Evolutionary conservation across 2,113 vertebrate genomes (phyloP).

Genomic region (Oryzias celebensis): DNA sequence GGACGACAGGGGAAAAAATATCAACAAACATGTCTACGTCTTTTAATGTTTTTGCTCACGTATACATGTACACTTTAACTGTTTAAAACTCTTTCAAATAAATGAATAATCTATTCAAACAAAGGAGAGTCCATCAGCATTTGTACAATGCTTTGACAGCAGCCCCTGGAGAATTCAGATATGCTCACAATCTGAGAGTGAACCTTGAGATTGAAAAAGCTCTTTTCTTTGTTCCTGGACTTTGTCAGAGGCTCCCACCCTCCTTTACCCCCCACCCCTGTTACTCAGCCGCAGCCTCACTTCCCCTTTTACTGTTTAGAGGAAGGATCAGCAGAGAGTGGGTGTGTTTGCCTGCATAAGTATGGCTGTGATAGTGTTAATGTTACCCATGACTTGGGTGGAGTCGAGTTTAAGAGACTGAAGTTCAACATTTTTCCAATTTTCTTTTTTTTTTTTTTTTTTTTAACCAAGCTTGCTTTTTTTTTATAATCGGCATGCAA

Average conservation of each 20-base stretch:
- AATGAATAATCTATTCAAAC: neutral
- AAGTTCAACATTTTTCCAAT: constrained; percentile 27
- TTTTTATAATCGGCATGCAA: neutral
- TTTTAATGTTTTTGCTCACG: too few species aligned
- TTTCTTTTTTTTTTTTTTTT: neutral
- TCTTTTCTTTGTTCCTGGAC: constrained; percentile 51
- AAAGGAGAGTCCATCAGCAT: neutral
- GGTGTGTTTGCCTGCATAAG: constrained; percentile 30
- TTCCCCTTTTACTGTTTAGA: constrained; percentile 57
- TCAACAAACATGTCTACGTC: too few species aligned
- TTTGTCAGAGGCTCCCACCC: constrained; percentile 25
- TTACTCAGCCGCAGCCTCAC: constrained; percentile 61
- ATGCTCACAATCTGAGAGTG: constrained; percentile 9
- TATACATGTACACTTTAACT: neutral
- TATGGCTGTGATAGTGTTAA: constrained; percentile 1
- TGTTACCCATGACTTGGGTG: constrained; percentile 29
- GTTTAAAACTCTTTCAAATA: neutral
- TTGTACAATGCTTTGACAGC: neutral
- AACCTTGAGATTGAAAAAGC: constrained; percentile 18
- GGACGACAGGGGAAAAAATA: too few species aligned
- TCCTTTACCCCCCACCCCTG: constrained; percentile 40
- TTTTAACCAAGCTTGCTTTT: constrained; percentile 1
- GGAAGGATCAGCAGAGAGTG: constrained; percentile 60
- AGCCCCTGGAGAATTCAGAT: constrained; percentile 7
- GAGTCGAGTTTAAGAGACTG: constrained; percentile 17